A percentile compares a stretch with the other conserved stretches of the same genome.
These are phyloP conservation scores for Pilophorus perplexus DNA, from an alignment of 2,888 invertebrate genomes.

Conservation along the genomic window DNA sequence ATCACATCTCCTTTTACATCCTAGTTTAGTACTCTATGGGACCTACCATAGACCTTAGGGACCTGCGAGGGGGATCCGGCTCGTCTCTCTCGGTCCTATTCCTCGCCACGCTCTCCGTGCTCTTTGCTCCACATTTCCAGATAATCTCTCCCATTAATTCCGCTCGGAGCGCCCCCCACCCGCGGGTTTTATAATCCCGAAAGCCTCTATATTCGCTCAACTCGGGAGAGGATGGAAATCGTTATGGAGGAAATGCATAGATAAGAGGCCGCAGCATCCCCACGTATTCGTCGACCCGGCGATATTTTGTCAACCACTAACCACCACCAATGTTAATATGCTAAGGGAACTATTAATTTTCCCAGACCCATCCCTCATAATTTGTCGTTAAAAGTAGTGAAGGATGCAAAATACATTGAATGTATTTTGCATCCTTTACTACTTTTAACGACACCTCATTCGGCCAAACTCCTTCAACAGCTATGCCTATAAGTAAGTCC, in stretches of 20 bases:
- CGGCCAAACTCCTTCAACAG: too few species aligned
- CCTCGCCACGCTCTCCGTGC: not conserved
- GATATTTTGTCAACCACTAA: not conserved
- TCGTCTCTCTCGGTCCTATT: not conserved
- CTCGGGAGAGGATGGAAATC: too few species aligned
- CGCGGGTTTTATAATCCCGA: not conserved
- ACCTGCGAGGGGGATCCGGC: not conserved
- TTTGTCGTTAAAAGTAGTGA: too few species aligned
- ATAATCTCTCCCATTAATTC: not conserved
- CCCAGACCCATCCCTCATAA: too few species aligned
- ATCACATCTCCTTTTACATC: slow-evolving; percentile 26
- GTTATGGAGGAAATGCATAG: not conserved
- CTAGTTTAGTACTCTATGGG: slow-evolving; percentile 5
- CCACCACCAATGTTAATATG: not conserved
- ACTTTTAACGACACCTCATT: too few species aligned
- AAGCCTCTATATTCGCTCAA: too few species aligned
- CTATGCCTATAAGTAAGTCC: too few species aligned
- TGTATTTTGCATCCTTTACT: too few species aligned
- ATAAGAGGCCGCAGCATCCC: not conserved
- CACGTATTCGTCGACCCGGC: too few species aligned
- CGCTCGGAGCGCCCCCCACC: not conserved
- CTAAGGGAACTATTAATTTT: not conserved
- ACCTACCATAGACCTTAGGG: not conserved
- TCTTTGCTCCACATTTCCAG: not conserved
- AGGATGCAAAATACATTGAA: too few species aligned